These are phyloP conservation scores for Ypsolopha scabrella DNA, from an alignment of 2,888 invertebrate genomes.

Conservation along the genomic window DNA sequence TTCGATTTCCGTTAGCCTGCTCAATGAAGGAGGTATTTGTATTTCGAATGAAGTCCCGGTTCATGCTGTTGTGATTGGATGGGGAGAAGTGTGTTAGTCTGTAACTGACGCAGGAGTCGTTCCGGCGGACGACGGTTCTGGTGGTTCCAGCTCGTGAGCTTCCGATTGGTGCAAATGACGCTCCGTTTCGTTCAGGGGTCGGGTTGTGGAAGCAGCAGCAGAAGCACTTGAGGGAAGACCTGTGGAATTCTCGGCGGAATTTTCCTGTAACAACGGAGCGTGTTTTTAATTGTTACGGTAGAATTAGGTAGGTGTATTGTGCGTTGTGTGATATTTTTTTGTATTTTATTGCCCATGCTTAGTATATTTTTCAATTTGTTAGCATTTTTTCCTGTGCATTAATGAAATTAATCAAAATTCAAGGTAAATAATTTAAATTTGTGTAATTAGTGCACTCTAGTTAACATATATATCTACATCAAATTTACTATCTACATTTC, in stretches of 20 bases:
- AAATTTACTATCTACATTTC: no score
- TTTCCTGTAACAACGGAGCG: conserved; percentile 67
- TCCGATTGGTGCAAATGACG: conserved; percentile 55
- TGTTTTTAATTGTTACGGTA: no score
- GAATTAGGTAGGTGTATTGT: no score
- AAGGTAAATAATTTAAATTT: no score
- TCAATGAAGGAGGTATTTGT: conserved; percentile 61
- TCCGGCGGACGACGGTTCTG: conserved; percentile 50
- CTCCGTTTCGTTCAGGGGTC: conserved; percentile 45
- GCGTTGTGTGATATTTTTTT: no score
- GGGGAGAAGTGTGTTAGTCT: conserved; percentile 57
- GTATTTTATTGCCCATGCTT: no score
- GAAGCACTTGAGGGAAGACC: conserved; percentile 75
- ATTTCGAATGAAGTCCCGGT: conserved; percentile 49
- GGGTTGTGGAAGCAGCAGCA: conserved; percentile 45
- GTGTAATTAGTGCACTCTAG: no score
- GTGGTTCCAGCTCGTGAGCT: conserved; percentile 56
- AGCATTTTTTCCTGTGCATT: no score
- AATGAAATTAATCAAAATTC: no score
- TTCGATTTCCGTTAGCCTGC: conserved; percentile 49
- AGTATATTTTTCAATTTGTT: no score
- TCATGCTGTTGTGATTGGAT: conserved; percentile 55
- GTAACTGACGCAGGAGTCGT: conserved; percentile 60
- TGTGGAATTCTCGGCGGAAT: conserved; percentile 78
- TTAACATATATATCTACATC: no score